Base-by-base conservation (phyloP, 2,113 vertebrate genomes). In the Pseudorectes ferrugineus region DNA sequence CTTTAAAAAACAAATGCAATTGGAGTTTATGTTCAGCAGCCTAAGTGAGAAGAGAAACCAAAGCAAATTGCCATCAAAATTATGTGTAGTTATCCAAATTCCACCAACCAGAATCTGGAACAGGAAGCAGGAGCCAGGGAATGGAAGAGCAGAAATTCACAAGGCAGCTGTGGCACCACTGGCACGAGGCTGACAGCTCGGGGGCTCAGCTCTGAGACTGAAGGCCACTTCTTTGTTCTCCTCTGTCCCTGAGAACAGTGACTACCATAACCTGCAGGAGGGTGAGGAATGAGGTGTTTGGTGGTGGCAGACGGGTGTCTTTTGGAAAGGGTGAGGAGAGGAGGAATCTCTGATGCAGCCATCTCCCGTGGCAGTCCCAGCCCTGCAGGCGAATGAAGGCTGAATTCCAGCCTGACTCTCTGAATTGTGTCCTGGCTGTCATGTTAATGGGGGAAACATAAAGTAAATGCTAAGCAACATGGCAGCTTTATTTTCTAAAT, bases 1-100 rank as follows among this genome's bases (percentile, higher is more conserved):
- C 48, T 89, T 95, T 95, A 82, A 79, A 97, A 61, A 88, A 57
- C 90, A 89, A 92, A 65, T 70, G 36, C 75, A 77, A 91, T 33
- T 65, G 85, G 42, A 88, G n/a, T 86, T 94, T 85, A 61, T 55
- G 88, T 72, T 84, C 95, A 88, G 85, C 21, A 85, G 85, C 38
- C 66, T 77, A 70, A 87, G 82, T 71, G 66, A 81, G 61, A 85
- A 91, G 17, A 88, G 73, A 93, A 96, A 74, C 66, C 77, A 88
- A 89, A 95, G 67, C 55, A 72, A 90, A 88, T 54, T 82, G 67
- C 76, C 82, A 67, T 94, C 48, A 70, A 70, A 94, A 82, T 57
- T 26, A 46, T 1, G 2, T 26, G 35, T 12, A 76, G 59, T 58
- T 70, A 43, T 40, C 83, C 72, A 77, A 79, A 81, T 35, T 61